Evolutionary conservation across 2,888 invertebrate species (phyloP), one percentile per base, ranked within the genome.

Genomic region (Cataglyphis livida): DNA sequence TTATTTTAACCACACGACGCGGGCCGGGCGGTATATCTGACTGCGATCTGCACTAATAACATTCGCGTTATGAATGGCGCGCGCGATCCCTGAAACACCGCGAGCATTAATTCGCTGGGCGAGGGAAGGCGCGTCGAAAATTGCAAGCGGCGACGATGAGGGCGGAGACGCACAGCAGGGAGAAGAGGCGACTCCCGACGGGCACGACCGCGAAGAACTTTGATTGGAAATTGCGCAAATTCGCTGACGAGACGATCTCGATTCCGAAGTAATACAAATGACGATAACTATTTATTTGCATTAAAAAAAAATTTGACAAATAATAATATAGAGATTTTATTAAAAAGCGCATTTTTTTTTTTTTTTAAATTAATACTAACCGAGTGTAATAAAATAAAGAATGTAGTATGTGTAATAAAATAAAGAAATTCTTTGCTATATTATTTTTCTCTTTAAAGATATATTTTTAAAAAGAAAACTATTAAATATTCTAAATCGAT

Each of bases 1-100:
- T 93, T 93, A 93, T 93, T 93, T 93, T 93, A 93, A 93, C 93
- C 78, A 79, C 92, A 91, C 91, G 91, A 92, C 91, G 92, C 87
- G 86, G 87, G 79, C 90, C 88, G 75, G 89, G 81, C 89, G 90
- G 90, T 92, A 92, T 92, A 92, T 93, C 93, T 86, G 91, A 92
- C 90, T 91, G 90, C 90, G 91, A 93, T 93, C 93, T 93, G 91
- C 92, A 87, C 93, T 93, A 93, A 93, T 93, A 93, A 93, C 92
- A 91, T 91, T 92, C 91, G 91, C 91, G 90, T 93, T 93, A 93
- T 93, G 93, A 93, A 93, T 93, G 93, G 91, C 90, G 90, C 87
- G 91, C 90, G 92, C 91, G 91, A 91, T 92, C 89, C 83, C 84
- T 87, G 86, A 89, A 92, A 92, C 92, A 92, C 90, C 92, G 90